These are phyloP conservation scores for Pseudoips prasinana DNA, from an alignment of 2,888 invertebrate species.

Conservation along the genomic window DNA sequence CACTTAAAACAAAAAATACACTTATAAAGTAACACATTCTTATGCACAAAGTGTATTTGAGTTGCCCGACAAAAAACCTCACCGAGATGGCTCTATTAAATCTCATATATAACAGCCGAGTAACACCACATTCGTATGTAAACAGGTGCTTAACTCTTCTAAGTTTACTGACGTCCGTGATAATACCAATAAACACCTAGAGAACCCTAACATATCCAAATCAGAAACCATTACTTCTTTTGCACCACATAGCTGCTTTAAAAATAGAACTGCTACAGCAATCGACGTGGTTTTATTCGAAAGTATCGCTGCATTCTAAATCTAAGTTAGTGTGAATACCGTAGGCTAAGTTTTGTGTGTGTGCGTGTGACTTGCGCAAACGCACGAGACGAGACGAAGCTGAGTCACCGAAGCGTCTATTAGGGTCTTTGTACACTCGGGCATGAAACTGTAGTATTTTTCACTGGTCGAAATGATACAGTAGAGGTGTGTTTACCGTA, in stretches of 20 bases:
- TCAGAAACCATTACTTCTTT: too few species aligned
- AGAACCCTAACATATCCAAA: conserved; percentile 4
- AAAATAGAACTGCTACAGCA: conserved; percentile 13
- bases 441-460: too few species aligned
- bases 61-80: conserved; percentile 56
- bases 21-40: conserved; percentile 39
- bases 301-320: conserved; percentile 21
- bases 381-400: conserved; percentile 54
- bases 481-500: too few species aligned
- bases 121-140: conserved; percentile 63
- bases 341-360: conserved; percentile 37
- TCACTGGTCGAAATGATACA: too few species aligned
- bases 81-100: conserved; percentile 65
- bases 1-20: conserved; percentile 16
- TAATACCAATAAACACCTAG: conserved; percentile 40
- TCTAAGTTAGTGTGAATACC: conserved; percentile 36
- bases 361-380: conserved; percentile 58
- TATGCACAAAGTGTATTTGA: conserved; percentile 49
- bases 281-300: conserved; percentile 21
- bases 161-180: conserved; percentile 71
- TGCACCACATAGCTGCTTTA: not conserved
- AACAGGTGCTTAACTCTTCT: conserved; percentile 68
- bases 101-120: conserved; percentile 53
- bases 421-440: conserved; percentile 40
- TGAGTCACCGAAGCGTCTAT: conserved; percentile 61